Percentiles rank a stretch among this genome's conserved stretches.
Conservation (phyloP, 2,113 vertebrate genomes). For the Anoura caudifer region DNA sequence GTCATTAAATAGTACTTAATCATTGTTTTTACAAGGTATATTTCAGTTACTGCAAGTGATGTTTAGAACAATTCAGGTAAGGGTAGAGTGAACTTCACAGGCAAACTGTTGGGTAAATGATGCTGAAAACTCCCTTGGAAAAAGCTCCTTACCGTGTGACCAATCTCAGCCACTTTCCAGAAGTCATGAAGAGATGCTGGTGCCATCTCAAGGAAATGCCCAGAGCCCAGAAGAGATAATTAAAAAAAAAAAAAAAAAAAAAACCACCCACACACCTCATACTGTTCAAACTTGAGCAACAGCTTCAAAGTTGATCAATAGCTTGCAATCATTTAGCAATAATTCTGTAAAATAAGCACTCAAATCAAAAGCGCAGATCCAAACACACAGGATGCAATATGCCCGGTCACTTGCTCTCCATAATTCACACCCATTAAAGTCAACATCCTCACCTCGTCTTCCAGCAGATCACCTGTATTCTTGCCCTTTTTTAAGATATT, state of each 20-base stretch:
- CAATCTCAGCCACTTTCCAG: neutral
- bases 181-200: neutral
- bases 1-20: neutral
- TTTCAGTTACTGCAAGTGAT: neutral
- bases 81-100: neutral
- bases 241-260: neutral
- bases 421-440: neutral
- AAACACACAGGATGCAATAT: neutral
- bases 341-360: slow-evolving; percentile 38
- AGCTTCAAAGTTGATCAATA: neutral
- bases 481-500: neutral
- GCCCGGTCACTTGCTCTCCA: neutral
- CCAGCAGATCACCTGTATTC: neutral
- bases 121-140: neutral
- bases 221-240: neutral
- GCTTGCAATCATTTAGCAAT: neutral
- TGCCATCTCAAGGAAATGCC: neutral
- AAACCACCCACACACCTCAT: too few species aligned
- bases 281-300: neutral
- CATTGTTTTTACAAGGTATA: neutral
- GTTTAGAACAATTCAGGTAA: neutral
- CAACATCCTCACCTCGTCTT: neutral
- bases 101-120: neutral
- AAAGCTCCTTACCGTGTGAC: neutral
- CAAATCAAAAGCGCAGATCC: neutral